Conservation (phyloP, 2,113 vertebrate genomes). For the Cavia porcellus region DNA sequence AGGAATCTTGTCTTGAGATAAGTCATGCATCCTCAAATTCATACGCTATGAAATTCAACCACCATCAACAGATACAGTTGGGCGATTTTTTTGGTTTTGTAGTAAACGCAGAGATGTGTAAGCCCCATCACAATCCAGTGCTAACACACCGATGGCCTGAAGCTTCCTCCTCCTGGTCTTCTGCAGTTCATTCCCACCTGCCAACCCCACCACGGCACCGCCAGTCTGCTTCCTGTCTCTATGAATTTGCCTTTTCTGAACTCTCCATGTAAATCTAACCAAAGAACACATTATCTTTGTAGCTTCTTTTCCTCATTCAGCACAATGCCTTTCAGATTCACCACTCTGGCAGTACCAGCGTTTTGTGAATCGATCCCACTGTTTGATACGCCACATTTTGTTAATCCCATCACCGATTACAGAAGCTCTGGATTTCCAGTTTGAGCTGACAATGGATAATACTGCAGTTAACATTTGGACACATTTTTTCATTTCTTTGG, state of each 20-base stretch:
- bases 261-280: neutral
- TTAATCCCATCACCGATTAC: neutral
- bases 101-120: neutral
- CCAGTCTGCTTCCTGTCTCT: neutral
- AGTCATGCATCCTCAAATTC: neutral
- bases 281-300: neutral
- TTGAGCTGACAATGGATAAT: neutral
- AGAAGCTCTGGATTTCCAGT: neutral
- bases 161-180: neutral
- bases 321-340: neutral
- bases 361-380: neutral
- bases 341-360: neutral
- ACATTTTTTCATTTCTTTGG: conserved; percentile 26
- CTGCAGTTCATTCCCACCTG: neutral
- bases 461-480: neutral
- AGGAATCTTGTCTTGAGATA: neutral
- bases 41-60: neutral
- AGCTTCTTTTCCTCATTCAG: neutral
- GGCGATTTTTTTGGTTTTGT: neutral
- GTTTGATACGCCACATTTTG: neutral
- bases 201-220: neutral
- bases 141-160: neutral
- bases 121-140: neutral
- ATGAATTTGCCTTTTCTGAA: neutral
- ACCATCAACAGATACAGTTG: neutral